phyloP scores from a whole-genome alignment of 2,888 invertebrate genomes.

The Hyles lineata region DNA sequence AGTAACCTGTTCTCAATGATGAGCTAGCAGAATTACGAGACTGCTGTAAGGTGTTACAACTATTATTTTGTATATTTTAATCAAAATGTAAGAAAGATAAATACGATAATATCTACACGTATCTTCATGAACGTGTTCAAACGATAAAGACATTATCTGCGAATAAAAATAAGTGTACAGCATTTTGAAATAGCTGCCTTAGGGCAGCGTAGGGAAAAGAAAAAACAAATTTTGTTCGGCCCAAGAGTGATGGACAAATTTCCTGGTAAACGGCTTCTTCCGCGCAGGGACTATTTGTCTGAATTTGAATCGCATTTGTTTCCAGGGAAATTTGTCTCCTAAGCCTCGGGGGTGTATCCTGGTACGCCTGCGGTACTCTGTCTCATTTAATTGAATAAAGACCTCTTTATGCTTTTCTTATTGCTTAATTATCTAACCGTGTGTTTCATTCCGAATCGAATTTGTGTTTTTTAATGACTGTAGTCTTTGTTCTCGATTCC shows the following conservation, averaged over 20 bases:
- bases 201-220: constrained; percentile 62
- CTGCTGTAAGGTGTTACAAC: no score
- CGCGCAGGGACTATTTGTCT: constrained; percentile 83
- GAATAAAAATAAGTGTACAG: constrained; percentile 34
- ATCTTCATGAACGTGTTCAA: no score
- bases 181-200: constrained; percentile 47
- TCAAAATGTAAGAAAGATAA: neutral
- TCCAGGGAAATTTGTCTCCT: constrained; percentile 81
- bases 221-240: constrained; percentile 75
- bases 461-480: constrained; percentile 35
- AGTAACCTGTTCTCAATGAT: no score
- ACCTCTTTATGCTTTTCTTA: constrained; percentile 59
- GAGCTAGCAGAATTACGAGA: no score
- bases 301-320: constrained; percentile 84
- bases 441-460: constrained; percentile 34
- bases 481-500: neutral
- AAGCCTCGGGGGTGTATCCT: constrained; percentile 73
- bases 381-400: constrained; percentile 79
- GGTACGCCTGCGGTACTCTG: constrained; percentile 66
- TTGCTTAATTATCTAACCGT: constrained; percentile 57
- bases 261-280: constrained; percentile 80
- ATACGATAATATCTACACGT: neutral
- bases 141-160: constrained; percentile 2
- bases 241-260: constrained; percentile 83
- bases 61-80: neutral